These are phyloP conservation scores for Cisticola juncidis DNA, from an alignment of 2,113 vertebrate genomes.

Conservation along the genomic window DNA sequence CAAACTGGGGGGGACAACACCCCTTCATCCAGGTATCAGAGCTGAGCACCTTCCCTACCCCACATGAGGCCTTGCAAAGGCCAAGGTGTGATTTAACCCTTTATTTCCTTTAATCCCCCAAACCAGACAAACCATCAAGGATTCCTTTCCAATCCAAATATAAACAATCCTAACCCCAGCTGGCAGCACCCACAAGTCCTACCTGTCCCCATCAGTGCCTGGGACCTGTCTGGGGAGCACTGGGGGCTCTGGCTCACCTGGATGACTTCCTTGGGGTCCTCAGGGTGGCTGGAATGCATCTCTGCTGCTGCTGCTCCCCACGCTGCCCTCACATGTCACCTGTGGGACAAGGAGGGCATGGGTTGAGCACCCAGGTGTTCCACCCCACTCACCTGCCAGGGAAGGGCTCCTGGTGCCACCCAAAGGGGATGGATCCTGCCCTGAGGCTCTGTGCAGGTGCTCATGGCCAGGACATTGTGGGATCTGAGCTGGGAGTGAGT, in stretches of 20 bases:
- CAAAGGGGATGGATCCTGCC: too few relatives aligned
- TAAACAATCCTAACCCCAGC: background rate
- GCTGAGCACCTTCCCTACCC: background rate
- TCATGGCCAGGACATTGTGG: background rate
- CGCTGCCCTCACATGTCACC: slow-evolving; percentile 74
- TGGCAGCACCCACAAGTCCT: background rate
- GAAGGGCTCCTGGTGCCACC: background rate
- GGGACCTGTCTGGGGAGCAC: background rate
- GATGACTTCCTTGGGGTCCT: slow-evolving; percentile 80
- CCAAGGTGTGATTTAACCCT: background rate
- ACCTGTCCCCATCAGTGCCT: fast-evolving
- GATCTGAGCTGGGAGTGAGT: background rate
- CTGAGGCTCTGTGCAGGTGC: fast-evolving
- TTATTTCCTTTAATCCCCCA: background rate
- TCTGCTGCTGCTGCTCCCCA: slow-evolving; percentile 43
- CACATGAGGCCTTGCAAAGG: fast-evolving
- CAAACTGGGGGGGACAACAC: fast-evolving
- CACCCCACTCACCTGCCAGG: background rate
- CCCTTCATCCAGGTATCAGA: background rate
- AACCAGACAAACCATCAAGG: background rate
- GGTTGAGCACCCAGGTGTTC: background rate
- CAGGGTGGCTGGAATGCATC: slow-evolving; percentile 84
- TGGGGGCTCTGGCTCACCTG: slow-evolving; percentile 70
- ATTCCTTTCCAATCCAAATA: background rate
- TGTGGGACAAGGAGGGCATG: slow-evolving; percentile 46